Conservation (phyloP, 2,113 vertebrate genomes). For the Furnarius figulus region DNA sequence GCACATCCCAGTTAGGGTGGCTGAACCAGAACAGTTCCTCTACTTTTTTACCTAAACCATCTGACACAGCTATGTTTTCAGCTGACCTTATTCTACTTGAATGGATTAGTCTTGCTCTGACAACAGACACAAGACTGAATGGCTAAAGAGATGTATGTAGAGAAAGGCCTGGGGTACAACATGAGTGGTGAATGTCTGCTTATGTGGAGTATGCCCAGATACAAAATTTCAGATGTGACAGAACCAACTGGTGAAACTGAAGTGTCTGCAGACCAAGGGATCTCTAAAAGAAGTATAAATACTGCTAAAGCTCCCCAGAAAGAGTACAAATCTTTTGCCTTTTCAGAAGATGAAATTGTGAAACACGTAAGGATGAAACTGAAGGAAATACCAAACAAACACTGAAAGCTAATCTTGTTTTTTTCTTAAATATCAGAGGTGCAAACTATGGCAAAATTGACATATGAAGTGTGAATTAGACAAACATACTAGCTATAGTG, state of each 20-base stretch:
- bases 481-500: background rate
- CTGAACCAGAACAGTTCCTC: background rate
- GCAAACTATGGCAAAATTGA: background rate
- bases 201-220: rapidly evolving
- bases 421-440: background rate
- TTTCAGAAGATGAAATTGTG: background rate
- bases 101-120: background rate
- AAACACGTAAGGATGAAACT: background rate
- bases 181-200: background rate
- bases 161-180: background rate
- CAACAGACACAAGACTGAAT: background rate
- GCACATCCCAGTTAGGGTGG: background rate
- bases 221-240: background rate
- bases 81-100: background rate
- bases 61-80: background rate
- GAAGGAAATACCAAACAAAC: background rate
- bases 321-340: background rate
- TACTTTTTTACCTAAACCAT: background rate
- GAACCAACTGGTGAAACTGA: background rate
- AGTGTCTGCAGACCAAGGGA: background rate
- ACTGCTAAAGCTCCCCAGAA: background rate
- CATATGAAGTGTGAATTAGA: background rate
- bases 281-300: background rate
- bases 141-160: background rate
- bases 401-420: background rate